These are phyloP conservation scores for Zootermopsis nevadensis DNA, from an alignment of 2,888 invertebrate genomes.

Conservation along the genomic window DNA sequence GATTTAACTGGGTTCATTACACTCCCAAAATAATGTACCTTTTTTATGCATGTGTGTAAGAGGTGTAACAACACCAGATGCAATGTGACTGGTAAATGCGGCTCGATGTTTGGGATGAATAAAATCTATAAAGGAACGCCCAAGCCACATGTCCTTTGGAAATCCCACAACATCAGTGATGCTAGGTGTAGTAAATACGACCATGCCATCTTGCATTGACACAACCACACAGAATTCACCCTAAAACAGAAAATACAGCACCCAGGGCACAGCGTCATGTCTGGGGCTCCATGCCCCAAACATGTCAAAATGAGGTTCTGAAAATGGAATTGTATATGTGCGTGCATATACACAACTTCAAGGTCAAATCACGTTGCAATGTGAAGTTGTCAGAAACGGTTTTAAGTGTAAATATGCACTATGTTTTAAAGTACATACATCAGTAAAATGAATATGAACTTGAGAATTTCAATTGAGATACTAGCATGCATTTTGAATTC, in stretches of 20 bases:
- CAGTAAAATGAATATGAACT: too few relatives aligned
- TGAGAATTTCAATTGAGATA: too few relatives aligned
- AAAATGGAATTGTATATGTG: too few relatives aligned
- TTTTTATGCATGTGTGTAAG: slow-evolving; percentile 65
- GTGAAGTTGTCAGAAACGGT: too few relatives aligned
- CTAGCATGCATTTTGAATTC: too few relatives aligned
- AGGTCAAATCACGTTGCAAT: too few relatives aligned
- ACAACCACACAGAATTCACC: slow-evolving; percentile 83
- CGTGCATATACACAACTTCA: too few relatives aligned
- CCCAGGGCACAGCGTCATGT: slow-evolving; percentile 30
- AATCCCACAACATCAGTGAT: slow-evolving; percentile 79
- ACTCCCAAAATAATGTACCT: slow-evolving; percentile 21
- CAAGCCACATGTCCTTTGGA: slow-evolving; percentile 86
- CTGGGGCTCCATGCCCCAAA: slow-evolving; percentile 29
- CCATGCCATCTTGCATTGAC: slow-evolving; percentile 85
- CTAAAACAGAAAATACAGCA: slow-evolving; percentile 62
- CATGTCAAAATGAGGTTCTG: not conserved
- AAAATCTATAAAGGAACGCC: slow-evolving; percentile 87
- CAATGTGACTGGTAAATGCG: slow-evolving; percentile 81
- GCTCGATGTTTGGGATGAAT: slow-evolving; percentile 81
- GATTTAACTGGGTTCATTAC: too few relatives aligned
- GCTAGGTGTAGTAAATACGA: slow-evolving; percentile 79
- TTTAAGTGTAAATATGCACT: too few relatives aligned
- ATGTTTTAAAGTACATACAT: too few relatives aligned
- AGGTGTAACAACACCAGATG: slow-evolving; percentile 73